Conservation (phyloP, 2,797 vertebrate species). For the Sebastes matsubarae region DNA sequence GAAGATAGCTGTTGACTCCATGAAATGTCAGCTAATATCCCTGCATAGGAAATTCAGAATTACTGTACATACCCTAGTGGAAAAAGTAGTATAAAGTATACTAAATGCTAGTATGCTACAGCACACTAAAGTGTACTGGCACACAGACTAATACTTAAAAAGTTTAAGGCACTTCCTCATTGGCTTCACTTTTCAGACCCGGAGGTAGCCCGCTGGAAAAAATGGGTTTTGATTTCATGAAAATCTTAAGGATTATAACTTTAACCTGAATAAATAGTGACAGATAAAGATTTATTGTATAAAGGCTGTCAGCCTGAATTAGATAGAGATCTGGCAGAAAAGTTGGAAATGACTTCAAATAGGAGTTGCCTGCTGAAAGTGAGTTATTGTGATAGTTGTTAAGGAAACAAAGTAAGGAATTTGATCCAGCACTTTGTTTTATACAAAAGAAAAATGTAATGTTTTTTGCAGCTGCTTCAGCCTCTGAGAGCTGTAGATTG, state of each 20-base stretch:
- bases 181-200: no score
- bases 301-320: background rate
- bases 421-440: background rate
- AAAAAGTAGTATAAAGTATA: no score
- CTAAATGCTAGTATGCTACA: no score
- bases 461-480: background rate
- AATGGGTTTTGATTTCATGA: background rate
- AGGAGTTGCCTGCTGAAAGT: background rate
- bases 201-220: no score
- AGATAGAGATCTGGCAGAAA: background rate
- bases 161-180: no score
- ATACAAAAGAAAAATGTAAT: background rate
- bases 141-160: no score
- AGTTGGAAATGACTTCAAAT: background rate
- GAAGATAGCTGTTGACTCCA: constrained; percentile 41
- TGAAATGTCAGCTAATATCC: constrained; percentile 64
- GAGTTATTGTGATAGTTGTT: background rate
- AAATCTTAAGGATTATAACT: background rate
- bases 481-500: background rate
- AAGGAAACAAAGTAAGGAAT: background rate
- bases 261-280: background rate
- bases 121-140: no score
- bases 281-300: background rate
- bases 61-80: background rate
- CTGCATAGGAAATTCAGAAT: background rate